These are phyloP conservation scores for Tragelaphus oryx DNA, from an alignment of 2,797 vertebrate genomes.

Conservation along the genomic window DNA sequence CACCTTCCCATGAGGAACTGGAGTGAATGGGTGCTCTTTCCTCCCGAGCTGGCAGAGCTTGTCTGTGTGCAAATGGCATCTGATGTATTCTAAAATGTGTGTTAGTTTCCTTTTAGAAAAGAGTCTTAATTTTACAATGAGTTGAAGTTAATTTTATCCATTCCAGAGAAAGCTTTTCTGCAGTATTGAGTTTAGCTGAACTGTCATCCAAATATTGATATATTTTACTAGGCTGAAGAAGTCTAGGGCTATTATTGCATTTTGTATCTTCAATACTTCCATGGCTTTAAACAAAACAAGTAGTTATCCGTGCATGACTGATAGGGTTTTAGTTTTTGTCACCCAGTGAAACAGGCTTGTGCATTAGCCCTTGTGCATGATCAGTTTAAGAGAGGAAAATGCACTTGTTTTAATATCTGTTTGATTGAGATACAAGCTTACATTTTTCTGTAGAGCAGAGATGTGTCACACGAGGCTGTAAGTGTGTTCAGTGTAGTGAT, in stretches of 20 bases:
- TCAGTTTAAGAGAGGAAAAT: slow-evolving; percentile 39
- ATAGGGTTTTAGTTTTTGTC: slow-evolving; percentile 68
- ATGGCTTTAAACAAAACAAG: slow-evolving; percentile 76
- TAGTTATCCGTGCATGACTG: slow-evolving; percentile 72
- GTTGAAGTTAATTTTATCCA: slow-evolving; percentile 62
- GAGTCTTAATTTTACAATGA: slow-evolving; percentile 50
- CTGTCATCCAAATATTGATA: slow-evolving; percentile 60
- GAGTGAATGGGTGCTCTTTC: not conserved
- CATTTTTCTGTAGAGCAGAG: slow-evolving; percentile 48
- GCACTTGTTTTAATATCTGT: slow-evolving; percentile 64
- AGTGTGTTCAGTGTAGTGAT: slow-evolving; percentile 70
- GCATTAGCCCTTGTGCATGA: slow-evolving; percentile 74
- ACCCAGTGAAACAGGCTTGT: slow-evolving; percentile 66
- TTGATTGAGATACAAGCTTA: slow-evolving; percentile 76
- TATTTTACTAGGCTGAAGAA: slow-evolving; percentile 67
- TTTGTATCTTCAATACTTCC: slow-evolving; percentile 71
- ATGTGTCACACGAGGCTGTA: slow-evolving; percentile 67
- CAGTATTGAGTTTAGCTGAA: slow-evolving; percentile 17
- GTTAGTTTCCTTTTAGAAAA: slow-evolving; percentile 33
- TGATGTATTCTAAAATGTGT: slow-evolving; percentile 15
- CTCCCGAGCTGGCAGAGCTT: not conserved
- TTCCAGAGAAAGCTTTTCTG: slow-evolving; percentile 61
- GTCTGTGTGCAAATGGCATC: not conserved
- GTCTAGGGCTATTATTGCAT: slow-evolving; percentile 62
- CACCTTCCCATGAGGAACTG: not conserved